These are phyloP conservation scores for Prenolepis imparis DNA, from an alignment of 2,888 invertebrate genomes.

Conservation along the genomic window DNA sequence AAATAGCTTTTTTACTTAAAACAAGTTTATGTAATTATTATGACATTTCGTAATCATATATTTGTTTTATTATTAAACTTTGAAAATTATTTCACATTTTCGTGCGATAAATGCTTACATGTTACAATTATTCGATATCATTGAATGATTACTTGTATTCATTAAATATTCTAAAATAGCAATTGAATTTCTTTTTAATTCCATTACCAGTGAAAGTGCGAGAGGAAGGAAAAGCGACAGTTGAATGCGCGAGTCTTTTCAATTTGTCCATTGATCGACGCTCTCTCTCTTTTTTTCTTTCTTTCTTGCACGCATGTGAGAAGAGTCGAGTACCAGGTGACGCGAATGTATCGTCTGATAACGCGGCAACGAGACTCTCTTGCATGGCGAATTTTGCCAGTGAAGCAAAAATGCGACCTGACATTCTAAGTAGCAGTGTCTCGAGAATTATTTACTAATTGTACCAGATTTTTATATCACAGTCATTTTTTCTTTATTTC, in stretches of 20 bases:
- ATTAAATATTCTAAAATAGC: background rate
- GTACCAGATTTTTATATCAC: conserved; percentile 23
- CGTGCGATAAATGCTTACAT: background rate
- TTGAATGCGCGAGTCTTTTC: conserved; percentile 25
- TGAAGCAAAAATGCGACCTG: conserved; percentile 23
- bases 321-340: conserved; percentile 33
- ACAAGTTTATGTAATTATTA: background rate
- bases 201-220: background rate
- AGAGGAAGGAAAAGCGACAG: conserved; percentile 12
- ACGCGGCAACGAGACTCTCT: conserved; percentile 27
- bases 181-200: background rate
- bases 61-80: background rate
- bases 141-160: background rate
- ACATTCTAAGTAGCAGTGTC: conserved; percentile 25
- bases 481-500: background rate
- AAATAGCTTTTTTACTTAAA: background rate
- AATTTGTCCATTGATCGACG: conserved; percentile 21
- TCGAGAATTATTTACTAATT: conserved; percentile 47
- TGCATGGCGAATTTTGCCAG: conserved; percentile 34
- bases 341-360: conserved; percentile 33
- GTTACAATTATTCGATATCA: background rate
- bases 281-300: background rate
- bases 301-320: background rate
- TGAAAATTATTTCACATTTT: background rate
- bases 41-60: background rate